Evolutionary conservation across 2,888 invertebrate genomes (phyloP), one percentile per base, ranked within the genome.

Genomic region (Aspidiotus destructor): DNA sequence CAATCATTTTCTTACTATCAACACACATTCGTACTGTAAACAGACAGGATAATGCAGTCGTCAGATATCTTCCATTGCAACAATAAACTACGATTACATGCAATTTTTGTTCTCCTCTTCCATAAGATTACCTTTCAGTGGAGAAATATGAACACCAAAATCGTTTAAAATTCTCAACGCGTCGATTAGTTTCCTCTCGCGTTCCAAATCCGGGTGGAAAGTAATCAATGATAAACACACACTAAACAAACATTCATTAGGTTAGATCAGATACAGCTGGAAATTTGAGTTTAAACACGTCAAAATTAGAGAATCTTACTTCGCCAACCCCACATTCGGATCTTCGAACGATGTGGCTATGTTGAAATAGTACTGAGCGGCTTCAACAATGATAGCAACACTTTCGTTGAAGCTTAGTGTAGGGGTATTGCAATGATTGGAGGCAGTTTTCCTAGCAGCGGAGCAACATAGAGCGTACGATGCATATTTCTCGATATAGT

Each of bases 331-430:
- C 7, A 69, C 62, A 57, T 41, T 55, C 41, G 42, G 41, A 8
- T 69, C 69, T 10, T 69, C 53, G 16, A 44, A 69, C 16, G 69
- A 62, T n/a, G 55, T 41, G 16, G 69, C 62, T 7, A 62, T 55
- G 17, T 69, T 69, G 15, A 57, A 62, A 57, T 69, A 62, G 41
- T 55, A 62, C 48, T 62, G 61, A 57, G 69, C 69, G 11, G 69
- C 69, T 42, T 69, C 69, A 1, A 69, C n/a, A 7, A 69, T 16
- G 7, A 69, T 57, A 15, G 57, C 28, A 0, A 69, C 69, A 48
- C 62, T 69, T 55, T 69, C 62, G 40, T 69, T 61, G 44, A 28
- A 62, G 1, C 44, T 11, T 15, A 62, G 42, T 10, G 17, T 17
- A n/a, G 15, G 15, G n/a, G 55, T 17, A 16, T 28, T 58, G 16